These are phyloP conservation scores for Nephrotoma flavescens DNA, from an alignment of 2,888 invertebrate genomes.

Conservation along the genomic window DNA sequence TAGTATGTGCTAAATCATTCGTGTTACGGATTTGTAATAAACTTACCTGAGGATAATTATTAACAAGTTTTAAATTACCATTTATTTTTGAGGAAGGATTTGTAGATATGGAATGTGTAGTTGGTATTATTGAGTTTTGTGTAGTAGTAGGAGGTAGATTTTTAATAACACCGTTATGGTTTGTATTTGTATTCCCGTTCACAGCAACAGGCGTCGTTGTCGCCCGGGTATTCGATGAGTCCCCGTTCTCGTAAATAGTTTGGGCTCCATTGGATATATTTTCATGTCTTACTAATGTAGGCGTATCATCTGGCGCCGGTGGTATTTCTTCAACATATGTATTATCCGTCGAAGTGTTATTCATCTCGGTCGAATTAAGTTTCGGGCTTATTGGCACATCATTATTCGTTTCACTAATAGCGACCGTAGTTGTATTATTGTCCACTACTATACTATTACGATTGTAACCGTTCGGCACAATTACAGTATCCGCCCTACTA, in stretches of 20 bases:
- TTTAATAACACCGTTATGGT: constrained; percentile 13
- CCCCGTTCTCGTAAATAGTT: background rate
- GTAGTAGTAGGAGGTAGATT: constrained; percentile 9
- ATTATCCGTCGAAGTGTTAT: background rate
- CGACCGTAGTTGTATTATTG: background rate
- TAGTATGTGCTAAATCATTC: background rate
- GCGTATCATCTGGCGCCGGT: background rate
- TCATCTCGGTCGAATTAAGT: background rate
- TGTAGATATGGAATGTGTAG: constrained; percentile 12
- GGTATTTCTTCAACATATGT: background rate
- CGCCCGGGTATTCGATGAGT: background rate
- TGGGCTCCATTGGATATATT: background rate
- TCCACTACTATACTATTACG: background rate
- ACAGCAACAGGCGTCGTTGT: background rate
- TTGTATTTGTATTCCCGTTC: background rate
- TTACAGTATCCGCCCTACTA: constrained; percentile 16
- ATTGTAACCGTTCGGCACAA: constrained; percentile 4
- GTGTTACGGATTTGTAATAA: background rate
- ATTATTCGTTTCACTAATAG: background rate
- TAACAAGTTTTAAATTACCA: constrained; percentile 9
- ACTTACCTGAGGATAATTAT: constrained; percentile 10
- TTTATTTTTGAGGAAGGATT: constrained; percentile 9
- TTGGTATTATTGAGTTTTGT: background rate
- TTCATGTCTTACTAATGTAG: background rate
- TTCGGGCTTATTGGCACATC: background rate